Evolutionary conservation across 2,113 vertebrate species (phyloP), one percentile per base, ranked within the genome.

Genomic region (Lepisosteus osseus): DNA sequence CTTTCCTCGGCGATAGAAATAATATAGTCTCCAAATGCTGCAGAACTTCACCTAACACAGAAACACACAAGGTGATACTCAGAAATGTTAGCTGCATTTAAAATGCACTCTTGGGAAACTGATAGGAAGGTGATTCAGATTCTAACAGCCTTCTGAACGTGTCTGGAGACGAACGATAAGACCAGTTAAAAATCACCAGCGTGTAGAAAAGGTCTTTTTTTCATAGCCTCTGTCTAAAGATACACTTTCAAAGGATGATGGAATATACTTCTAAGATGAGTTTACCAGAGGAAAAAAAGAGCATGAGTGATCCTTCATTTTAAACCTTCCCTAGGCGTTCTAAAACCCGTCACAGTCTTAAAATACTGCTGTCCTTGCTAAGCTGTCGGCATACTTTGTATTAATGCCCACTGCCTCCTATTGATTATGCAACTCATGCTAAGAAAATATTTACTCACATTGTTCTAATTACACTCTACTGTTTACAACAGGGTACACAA

Each of bases 361-460:
- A 15, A 68, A 11, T 68, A 54, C 42, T 43, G 3, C 64, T 7
- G 42, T 47, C 6, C 64, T 44, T 44, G 43, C 13, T 13, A 14
- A 14, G 42, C 45, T 47, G 66, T 40, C n/a, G 15, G 51, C 66
- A 15, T 40, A 15, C 15, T 29, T 3, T 5, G 3, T 54, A 51
- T 55, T 68, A 68, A 68, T 17, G 66, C 17, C 45, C 14, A 51
- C n/a, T 47, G 66, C 47, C 4, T 15, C 9, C n/a, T 68, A 51
- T 40, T 29, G 9, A 68, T 68, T 68, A 55, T 51, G n/a, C 66
- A 47, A 2, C 51, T 12, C n/a, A 40, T 51, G 45, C 3, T 55
- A 54, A 54, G 66, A 54, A 54, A 68, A 68, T 68, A 68, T 68
- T 68, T 68, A 68, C 66, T 54, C 66, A 68, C 9, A 54, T 68